These are phyloP conservation scores for Pampusana beccarii DNA, from an alignment of 2,113 vertebrate species.

Conservation along the genomic window DNA sequence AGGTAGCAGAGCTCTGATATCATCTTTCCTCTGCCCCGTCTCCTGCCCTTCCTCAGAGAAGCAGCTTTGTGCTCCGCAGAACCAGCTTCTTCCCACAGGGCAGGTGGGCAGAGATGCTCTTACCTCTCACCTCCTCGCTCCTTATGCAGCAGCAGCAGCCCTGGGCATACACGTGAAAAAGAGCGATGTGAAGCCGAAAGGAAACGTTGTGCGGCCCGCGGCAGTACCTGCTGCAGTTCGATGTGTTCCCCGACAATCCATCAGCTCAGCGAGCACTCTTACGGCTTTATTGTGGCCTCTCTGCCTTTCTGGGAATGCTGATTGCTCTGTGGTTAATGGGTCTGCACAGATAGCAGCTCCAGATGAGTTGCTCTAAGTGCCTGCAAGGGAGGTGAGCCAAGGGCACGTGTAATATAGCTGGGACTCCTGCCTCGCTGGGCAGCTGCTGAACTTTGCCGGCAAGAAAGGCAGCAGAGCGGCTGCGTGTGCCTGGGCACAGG, in stretches of 20 bases:
- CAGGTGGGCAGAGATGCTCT: too few relatives aligned
- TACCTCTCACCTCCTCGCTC: too few relatives aligned
- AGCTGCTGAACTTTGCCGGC: not conserved
- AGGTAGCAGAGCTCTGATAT: not conserved
- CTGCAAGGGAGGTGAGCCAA: not conserved
- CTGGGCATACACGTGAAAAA: too few relatives aligned
- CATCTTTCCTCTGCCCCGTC: not conserved
- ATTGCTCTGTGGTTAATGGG: not conserved
- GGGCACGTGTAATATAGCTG: not conserved
- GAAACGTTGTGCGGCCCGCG: too few relatives aligned
- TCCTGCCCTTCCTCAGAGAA: not conserved
- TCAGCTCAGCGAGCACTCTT: fast-evolving
- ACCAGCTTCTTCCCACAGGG: too few relatives aligned
- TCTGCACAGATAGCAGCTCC: not conserved
- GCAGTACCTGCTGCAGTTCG: not conserved
- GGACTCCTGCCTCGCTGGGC: not conserved
- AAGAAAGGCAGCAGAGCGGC: not conserved
- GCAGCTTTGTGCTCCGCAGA: too few relatives aligned
- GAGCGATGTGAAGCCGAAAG: too few relatives aligned
- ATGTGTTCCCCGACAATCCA: fast-evolving
- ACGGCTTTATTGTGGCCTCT: not conserved
- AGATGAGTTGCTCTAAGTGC: not conserved
- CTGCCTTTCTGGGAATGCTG: not conserved
- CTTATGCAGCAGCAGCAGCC: too few relatives aligned
- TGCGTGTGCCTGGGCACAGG: fast-evolving